Base-by-base conservation (phyloP, 1,140 invertebrate species). In the Schlechtendalia chinensis region DNA sequence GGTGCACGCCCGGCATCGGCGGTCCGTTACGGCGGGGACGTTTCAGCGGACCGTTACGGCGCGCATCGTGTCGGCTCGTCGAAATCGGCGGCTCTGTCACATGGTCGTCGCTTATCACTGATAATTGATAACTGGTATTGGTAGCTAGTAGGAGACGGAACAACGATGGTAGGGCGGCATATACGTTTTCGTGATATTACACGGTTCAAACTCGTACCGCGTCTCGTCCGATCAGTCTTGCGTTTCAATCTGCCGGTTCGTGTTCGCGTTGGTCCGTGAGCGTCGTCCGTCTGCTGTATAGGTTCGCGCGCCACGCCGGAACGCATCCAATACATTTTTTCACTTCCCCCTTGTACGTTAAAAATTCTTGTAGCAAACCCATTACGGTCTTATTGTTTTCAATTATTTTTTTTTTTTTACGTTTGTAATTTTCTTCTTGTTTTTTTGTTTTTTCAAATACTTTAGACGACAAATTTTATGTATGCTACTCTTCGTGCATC, bases 111-210 rank as follows among this genome's bases (percentile, higher is more conserved):
- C 3, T 39, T 39, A 39, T 39, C 32, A 39, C 32, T 39, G 32
- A 39, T 39, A 39, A 39, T 8, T 39, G 8, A 17, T 19, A 50
- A 69, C 11, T 17, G n/a, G 39, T 24, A 54, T 6, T 3, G 39
- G 17, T 27, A 69, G 65, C 17, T n/a, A n/a, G n/a, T n/a, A n/a
- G 67, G 6, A 71, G 47, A 27, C 11, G 16, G n/a, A n/a, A n/a
- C n/a, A 29, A 39, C 22, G 47, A 24, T n/a, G 67, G 24, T 69
- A 69, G 45, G 39, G 22, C 39, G 1, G 67, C n/a, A n/a, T n/a
- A 69, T 69, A 47, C 39, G 67, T 69, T 69, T 50, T 47, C 8
- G 39, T 69, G n/a, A 45, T 67, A 39, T 50, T 27, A 69, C n/a
- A n/a, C n/a, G n/a, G 67, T 69, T 69, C 65, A 67, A 67, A 67